Base-by-base conservation (phyloP, 2,888 invertebrate genomes). In the Anodontia alba region DNA sequence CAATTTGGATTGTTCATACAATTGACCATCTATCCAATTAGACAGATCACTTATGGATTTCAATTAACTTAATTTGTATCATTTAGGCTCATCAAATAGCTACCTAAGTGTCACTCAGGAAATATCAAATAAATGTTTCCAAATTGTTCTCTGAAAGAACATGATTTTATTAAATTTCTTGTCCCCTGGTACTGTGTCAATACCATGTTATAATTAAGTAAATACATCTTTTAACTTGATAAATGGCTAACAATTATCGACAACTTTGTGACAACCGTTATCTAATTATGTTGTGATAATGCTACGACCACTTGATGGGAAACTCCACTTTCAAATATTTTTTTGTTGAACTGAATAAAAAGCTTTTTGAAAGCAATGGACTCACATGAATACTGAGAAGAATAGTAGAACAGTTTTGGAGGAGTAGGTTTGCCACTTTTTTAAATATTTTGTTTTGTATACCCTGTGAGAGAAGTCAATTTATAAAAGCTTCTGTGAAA, bases 201-300 rank as follows among this genome's bases (percentile, higher is more conserved):
- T 81, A 83, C 77, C 80, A 81, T 54, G 38, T 46, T 76, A 83
- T 83, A 83, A 85, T 85, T 85, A 80, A 83, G 85, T 80, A 85
- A 85, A 85, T 83, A 85, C 78, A 70, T 54, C 23, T 71, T 57
- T 67, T 54, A 83, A 79, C 66, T n/a, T 69, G 49, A 77, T 73
- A 85, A 85, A 78, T 78, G 78, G 70, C 72, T 74, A 78, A 82
- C 78, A 80, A 82, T 80, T 71, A 76, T 26, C n/a, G 73, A 68
- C 49, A 36, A 46, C 76, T 77, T 83, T 81, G 78, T 73, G 80
- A 68, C 76, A 70, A 76, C 51, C 70, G 76, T 83, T 80, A 80
- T 75, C 80, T 85, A 85, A 85, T 85, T 83, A 80, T 83, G 77
- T 81, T 76, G 62, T 69, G 78, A 82, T 76, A 81, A 78, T 67